Percentiles rank a stretch among this genome's conserved stretches.
phyloP scores from a whole-genome alignment of 2,888 invertebrate genomes.

The Noctua janthe region DNA sequence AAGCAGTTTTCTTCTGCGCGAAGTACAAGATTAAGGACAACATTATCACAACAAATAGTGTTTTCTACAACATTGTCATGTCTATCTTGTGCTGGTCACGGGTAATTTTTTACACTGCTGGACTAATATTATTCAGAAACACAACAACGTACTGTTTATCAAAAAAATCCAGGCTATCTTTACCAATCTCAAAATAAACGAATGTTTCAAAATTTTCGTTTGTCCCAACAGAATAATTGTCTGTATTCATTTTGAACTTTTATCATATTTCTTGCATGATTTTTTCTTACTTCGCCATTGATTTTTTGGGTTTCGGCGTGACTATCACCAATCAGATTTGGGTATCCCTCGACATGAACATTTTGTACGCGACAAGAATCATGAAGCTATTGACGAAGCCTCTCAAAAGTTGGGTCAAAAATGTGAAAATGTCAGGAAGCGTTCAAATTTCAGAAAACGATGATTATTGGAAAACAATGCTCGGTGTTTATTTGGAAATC shows the following conservation, averaged over 20 bases:
- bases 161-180: constrained; percentile 17
- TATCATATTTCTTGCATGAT: constrained; percentile 8
- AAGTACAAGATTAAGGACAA: constrained; percentile 12
- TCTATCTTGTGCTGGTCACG: not conserved
- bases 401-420: constrained; percentile 6
- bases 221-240: not conserved
- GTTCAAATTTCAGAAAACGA: not conserved
- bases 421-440: not conserved
- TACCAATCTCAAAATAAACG: constrained; percentile 11
- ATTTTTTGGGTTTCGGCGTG: not conserved
- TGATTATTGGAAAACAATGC: constrained; percentile 23
- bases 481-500: constrained; percentile 12
- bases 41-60: not conserved
- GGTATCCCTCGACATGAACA: not conserved
- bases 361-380: constrained; percentile 8
- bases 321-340: not conserved
- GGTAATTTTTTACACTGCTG: constrained; percentile 3
- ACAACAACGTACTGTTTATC: constrained; percentile 4
- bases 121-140: constrained; percentile 16
- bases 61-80: not conserved
- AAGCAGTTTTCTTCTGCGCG: not conserved
- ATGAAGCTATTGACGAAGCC: constrained; percentile 4
- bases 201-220: not conserved
- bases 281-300: not conserved
- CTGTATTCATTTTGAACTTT: not conserved